Conservation (phyloP, 2,797 vertebrate species). For the Aldrovandia affinis region DNA sequence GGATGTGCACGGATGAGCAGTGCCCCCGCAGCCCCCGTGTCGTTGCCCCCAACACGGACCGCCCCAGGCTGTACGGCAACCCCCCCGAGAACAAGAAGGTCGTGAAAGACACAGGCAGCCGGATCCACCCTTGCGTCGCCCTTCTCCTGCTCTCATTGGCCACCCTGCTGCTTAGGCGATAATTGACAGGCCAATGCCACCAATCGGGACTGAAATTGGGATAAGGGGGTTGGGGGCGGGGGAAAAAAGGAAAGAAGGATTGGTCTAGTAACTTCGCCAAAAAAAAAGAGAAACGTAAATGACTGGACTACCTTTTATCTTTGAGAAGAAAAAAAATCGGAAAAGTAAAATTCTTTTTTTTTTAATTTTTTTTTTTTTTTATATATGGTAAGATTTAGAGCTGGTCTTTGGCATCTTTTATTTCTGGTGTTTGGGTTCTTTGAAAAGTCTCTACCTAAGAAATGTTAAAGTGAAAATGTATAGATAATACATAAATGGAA, state of each 20-base stretch:
- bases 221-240: constrained; percentile 22
- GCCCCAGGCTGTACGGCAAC: constrained; percentile 40
- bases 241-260: constrained; percentile 1
- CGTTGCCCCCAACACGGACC: constrained; percentile 48
- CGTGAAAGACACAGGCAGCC: constrained; percentile 39
- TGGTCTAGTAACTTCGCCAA: constrained; percentile 60
- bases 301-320: constrained; percentile 52
- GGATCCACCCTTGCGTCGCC: constrained; percentile 33
- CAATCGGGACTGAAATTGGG: constrained; percentile 43
- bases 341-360: constrained; percentile 44
- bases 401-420: constrained; percentile 55
- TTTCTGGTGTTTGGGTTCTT: constrained; percentile 38
- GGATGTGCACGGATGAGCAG: constrained; percentile 47
- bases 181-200: constrained; percentile 56
- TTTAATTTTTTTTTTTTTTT: constrained; percentile 51
- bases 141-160: constrained; percentile 53
- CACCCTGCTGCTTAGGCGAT: constrained; percentile 65
- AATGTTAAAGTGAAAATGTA: background rate
- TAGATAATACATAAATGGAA: background rate
- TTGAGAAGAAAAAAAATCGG: constrained; percentile 47
- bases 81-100: constrained; percentile 48
- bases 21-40: constrained; percentile 41
- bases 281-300: constrained; percentile 51
- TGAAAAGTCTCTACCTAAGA: constrained; percentile 28
- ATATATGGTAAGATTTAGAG: constrained; percentile 51